These are phyloP conservation scores for Orchestes rusci DNA, from an alignment of 2,888 invertebrate genomes.

Conservation along the genomic window DNA sequence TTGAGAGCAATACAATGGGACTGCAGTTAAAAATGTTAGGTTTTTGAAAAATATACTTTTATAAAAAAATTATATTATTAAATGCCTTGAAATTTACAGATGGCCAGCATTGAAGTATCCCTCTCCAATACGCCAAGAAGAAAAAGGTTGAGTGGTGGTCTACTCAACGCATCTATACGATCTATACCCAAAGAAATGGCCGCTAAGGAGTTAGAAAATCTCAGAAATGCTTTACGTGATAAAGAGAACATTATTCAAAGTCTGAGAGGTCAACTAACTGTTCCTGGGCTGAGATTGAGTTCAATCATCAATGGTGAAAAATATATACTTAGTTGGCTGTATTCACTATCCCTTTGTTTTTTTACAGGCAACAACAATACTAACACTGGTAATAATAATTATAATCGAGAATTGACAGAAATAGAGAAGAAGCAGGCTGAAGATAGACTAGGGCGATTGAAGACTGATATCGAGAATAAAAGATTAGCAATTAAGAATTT, in stretches of 20 bases:
- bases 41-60: too few relatives aligned
- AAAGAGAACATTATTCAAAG: slow-evolving; percentile 79
- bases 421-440: slow-evolving; percentile 53
- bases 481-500: slow-evolving; percentile 73
- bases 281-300: slow-evolving; percentile 50
- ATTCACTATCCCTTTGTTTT: not conserved
- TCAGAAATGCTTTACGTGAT: slow-evolving; percentile 65
- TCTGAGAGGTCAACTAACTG: slow-evolving; percentile 60
- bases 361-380: slow-evolving; percentile 15
- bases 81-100: slow-evolving; percentile 45
- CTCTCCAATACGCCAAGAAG: slow-evolving; percentile 58
- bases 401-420: slow-evolving; percentile 44
- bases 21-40: too few relatives aligned
- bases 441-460: slow-evolving; percentile 53
- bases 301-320: slow-evolving; percentile 32
- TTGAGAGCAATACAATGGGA: too few relatives aligned
- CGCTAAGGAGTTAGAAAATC: slow-evolving; percentile 58
- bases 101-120: slow-evolving; percentile 80
- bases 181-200: slow-evolving; percentile 43
- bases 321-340: not conserved
- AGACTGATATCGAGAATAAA: slow-evolving; percentile 69
- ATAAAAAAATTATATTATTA: not conserved
- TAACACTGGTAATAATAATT: slow-evolving; percentile 27
- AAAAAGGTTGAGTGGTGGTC: slow-evolving; percentile 46
- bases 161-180: slow-evolving; percentile 37